phyloP scores from a whole-genome alignment of 1,140 invertebrate genomes.

The Drosophila virilis region DNA sequence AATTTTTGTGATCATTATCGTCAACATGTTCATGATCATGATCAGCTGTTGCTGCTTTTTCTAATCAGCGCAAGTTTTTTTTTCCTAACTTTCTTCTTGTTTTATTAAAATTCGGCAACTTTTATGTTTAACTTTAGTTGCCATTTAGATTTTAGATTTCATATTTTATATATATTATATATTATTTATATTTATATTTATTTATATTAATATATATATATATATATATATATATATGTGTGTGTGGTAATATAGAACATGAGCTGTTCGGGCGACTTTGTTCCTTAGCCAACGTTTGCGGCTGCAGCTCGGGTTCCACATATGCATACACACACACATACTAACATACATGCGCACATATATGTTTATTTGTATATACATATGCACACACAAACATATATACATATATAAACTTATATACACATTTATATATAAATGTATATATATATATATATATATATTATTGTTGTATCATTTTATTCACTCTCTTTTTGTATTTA shows the following conservation, averaged over 20 bases:
- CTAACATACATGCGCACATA: conserved; percentile 14
- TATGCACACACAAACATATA: not conserved
- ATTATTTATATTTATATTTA: conserved; percentile 16
- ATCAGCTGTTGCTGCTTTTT: conserved; percentile 26
- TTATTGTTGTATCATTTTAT: conserved; percentile 11
- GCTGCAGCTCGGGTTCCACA: conserved; percentile 2
- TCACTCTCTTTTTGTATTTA: conserved; percentile 4
- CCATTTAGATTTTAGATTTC: too few relatives aligned
- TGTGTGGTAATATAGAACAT: conserved; percentile 20
- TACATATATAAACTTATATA: conserved; percentile 17
- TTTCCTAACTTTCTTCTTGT: not conserved
- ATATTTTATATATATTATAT: too few relatives aligned
- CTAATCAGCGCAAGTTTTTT: conserved; percentile 40
- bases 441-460: conserved; percentile 12
- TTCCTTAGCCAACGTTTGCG: not conserved
- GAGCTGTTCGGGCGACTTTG: conserved; percentile 2
- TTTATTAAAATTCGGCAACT: conserved; percentile 10
- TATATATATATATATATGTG: conserved; percentile 26
- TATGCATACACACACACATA: not conserved
- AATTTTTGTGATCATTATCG: conserved; percentile 13
- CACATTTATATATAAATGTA: conserved; percentile 39
- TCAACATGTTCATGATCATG: not conserved
- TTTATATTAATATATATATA: conserved; percentile 44
- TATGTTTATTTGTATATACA: not conserved
- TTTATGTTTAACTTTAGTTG: conserved; percentile 17